Base-by-base conservation (phyloP, 2,888 invertebrate genomes). In the Ectropis crepuscularia region DNA sequence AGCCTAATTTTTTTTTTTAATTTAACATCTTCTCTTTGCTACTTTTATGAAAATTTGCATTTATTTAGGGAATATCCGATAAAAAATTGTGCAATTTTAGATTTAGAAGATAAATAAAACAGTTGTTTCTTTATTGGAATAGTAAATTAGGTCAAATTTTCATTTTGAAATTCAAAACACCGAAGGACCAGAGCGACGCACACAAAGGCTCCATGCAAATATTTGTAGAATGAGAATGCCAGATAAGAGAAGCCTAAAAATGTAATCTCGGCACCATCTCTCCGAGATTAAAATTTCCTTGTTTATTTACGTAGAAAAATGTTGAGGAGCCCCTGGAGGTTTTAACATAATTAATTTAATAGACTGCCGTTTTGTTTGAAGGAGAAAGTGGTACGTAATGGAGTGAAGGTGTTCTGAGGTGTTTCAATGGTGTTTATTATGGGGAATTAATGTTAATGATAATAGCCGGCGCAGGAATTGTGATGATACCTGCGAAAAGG, bases 161-260 rank as follows among this genome's bases (percentile, higher is more conserved):
- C 36, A 37, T 53, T n/a, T 45, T n/a, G 10, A 16, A 55, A 41
- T 12, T 16, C 39, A 47, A 47, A 47, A 54, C 2, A 28, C 39
- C 16, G 8, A 47, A 55, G 8, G 12, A 55, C 10, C 47, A 55
- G 65, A 69, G 60, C 63, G 63, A 38, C 36, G 10, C 39, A 16
- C 37, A 69, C 60, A 73, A 76, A 77, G 67, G 57, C 66, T 71
- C 54, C 11, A 49, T 65, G 69, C 76, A 82, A 83, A 85, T 83
- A 80, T 83, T 81, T 80, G 74, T 68, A 78, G 72, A 79, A 79
- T 76, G 75, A 76, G 73, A 77, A 81, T 74, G 69, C 71, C 73
- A 64, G 81, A 85, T 84, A 84, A 81, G 75, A 75, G 74, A 74
- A 72, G 76, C 74, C 77, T 57, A 75, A 82, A 84, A 83, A 80